phyloP scores from a whole-genome alignment of 2,888 invertebrate species.

The Entomobrya proxima region DNA sequence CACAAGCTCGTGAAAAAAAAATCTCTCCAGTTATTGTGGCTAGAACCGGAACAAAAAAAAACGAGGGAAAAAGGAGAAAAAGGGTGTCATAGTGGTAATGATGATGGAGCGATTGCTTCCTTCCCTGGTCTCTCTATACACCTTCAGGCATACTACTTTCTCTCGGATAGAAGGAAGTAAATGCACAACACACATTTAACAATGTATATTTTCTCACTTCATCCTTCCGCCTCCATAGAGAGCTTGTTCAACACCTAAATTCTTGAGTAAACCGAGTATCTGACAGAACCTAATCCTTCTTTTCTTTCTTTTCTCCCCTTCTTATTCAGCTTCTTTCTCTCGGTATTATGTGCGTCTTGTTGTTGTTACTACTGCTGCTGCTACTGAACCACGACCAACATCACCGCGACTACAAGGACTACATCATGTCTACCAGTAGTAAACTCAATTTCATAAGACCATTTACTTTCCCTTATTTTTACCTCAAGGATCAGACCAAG shows the following conservation, averaged over 20 bases:
- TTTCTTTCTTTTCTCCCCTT: conserved; percentile 6
- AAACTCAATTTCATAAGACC: conserved; percentile 64
- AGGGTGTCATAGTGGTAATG: conserved; percentile 43
- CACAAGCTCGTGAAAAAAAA: too few species aligned
- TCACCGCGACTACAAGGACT: conserved; percentile 21
- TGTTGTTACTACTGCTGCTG: background rate
- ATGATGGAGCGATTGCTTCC: conserved; percentile 59
- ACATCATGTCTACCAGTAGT: conserved; percentile 48
- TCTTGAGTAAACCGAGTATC: conserved; percentile 60
- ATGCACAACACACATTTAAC: background rate
- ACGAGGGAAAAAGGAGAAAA: conserved; percentile 19
- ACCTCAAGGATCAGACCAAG: conserved; percentile 45
- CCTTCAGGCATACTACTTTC: conserved; percentile 1
- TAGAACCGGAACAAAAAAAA: background rate
- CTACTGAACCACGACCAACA: background rate
- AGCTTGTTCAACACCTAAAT: conserved; percentile 55
- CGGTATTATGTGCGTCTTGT: background rate
- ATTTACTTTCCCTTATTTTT: conserved; percentile 44
- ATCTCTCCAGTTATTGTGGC: background rate
- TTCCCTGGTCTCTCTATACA: background rate
- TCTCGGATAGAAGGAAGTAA: background rate
- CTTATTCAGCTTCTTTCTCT: background rate
- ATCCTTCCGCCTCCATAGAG: conserved; percentile 13
- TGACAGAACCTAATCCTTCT: conserved; percentile 60
- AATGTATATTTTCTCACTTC: background rate